These are phyloP conservation scores for Microcebus tavaratra DNA, from an alignment of 2,113 vertebrate species.

Conservation along the genomic window DNA sequence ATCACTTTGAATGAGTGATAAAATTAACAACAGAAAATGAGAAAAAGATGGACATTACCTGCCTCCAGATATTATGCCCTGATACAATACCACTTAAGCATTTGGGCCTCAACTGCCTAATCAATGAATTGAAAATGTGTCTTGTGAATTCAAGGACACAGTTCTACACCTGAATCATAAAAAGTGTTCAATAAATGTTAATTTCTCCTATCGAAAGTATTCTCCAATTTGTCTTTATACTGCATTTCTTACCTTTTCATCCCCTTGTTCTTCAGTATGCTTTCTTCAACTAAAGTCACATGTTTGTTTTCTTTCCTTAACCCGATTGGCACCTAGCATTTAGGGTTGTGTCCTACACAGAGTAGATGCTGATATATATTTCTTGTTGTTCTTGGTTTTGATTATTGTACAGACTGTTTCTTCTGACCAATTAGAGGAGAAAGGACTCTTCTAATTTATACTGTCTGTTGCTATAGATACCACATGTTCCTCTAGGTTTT, in stretches of 20 bases:
- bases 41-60: background rate
- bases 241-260: background rate
- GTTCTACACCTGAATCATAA: background rate
- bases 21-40: background rate
- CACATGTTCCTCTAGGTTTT: slow-evolving; percentile 49
- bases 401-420: background rate
- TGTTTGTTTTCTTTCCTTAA: background rate
- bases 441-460: slow-evolving; percentile 21
- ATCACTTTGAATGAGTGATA: background rate
- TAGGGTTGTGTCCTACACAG: background rate
- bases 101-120: background rate
- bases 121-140: background rate
- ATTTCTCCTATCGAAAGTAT: background rate
- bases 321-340: background rate
- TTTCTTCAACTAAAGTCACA: background rate
- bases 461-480: slow-evolving; percentile 48
- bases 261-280: background rate
- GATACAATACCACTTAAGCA: background rate
- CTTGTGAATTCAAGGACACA: background rate
- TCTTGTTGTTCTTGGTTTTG: background rate
- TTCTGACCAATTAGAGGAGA: background rate
- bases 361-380: background rate
- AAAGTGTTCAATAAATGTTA: background rate
- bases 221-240: background rate
- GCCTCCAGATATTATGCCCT: background rate